Percentiles rank a stretch among this genome's conserved stretches.
Evolutionary conservation across 2,113 vertebrate species (phyloP).

Genomic region (Eulemur rufifrons): DNA sequence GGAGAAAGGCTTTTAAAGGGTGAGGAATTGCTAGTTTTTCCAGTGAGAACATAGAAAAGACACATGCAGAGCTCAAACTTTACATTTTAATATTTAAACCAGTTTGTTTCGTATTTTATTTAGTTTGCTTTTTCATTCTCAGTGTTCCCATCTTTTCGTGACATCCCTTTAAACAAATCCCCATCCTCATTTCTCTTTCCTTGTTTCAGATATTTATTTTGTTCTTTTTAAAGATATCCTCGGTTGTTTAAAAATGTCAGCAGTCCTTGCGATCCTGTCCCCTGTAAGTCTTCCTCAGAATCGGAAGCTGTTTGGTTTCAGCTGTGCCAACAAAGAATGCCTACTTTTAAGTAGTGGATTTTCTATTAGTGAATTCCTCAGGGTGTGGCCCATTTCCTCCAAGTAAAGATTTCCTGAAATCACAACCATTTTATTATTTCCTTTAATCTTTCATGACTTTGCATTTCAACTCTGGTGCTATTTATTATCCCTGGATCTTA

Average conservation of each 20-base stretch:
- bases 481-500: constrained; percentile 69
- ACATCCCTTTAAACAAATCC: neutral
- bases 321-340: constrained; percentile 18
- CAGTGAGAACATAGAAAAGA: neutral
- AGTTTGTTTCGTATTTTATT: neutral
- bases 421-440: constrained; percentile 72
- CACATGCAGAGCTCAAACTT: neutral
- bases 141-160: neutral
- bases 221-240: neutral
- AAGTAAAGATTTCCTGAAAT: constrained; percentile 72
- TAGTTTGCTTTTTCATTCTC: neutral
- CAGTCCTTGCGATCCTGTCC: neutral
- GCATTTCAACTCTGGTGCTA: constrained; percentile 59
- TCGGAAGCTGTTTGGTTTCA: constrained; percentile 31
- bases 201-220: constrained; percentile 23
- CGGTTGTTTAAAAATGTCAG: neutral
- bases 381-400: constrained; percentile 55
- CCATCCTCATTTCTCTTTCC: neutral
- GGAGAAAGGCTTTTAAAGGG: neutral
- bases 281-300: neutral
- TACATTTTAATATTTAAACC: neutral
- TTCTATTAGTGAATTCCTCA: constrained; percentile 54
- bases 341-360: constrained; percentile 16
- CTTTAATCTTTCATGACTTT: constrained; percentile 70
- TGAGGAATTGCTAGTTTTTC: neutral